Evolutionary conservation across 2,797 vertebrate genomes (phyloP).

Genomic region (Crypturellus tataupa): DNA sequence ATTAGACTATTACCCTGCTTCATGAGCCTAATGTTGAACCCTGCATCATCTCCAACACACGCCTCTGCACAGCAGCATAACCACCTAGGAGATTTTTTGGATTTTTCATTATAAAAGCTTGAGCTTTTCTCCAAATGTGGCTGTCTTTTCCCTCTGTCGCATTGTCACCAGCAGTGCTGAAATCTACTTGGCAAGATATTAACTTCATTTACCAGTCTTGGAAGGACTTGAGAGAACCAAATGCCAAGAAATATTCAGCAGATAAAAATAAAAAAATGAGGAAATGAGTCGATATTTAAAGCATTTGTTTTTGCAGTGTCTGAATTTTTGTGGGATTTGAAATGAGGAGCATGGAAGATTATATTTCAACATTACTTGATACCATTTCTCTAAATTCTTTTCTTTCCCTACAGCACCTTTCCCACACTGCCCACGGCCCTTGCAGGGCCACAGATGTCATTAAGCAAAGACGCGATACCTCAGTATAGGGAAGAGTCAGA

Average conservation of each 20-base stretch:
- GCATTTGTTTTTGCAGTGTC: not conserved
- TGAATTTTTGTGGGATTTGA: not conserved
- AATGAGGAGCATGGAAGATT: not conserved
- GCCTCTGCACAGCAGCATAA: not conserved
- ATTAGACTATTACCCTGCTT: not conserved
- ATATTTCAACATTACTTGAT: not conserved
- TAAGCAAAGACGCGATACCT: not conserved
- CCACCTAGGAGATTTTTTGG: not conserved
- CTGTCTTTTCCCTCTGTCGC: not conserved
- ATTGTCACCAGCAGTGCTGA: not conserved
- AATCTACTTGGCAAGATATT: accelerated
- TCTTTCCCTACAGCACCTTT: not conserved
- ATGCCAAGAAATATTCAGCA: not conserved
- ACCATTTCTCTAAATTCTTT: not conserved
- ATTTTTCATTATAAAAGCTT: not conserved
- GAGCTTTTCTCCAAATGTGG: not conserved
- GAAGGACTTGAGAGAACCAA: not conserved
- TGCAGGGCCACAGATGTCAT: not conserved
- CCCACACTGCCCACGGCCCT: not conserved
- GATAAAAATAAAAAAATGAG: not conserved
- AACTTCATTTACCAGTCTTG: not conserved
- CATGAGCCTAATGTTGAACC: not conserved
- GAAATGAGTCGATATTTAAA: not conserved
- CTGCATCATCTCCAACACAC: not conserved
- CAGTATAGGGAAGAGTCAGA: not conserved